Percentiles rank a stretch among this genome's conserved stretches.
Conservation (phyloP, 2,888 invertebrate genomes). For the Tenthredo livida region DNA sequence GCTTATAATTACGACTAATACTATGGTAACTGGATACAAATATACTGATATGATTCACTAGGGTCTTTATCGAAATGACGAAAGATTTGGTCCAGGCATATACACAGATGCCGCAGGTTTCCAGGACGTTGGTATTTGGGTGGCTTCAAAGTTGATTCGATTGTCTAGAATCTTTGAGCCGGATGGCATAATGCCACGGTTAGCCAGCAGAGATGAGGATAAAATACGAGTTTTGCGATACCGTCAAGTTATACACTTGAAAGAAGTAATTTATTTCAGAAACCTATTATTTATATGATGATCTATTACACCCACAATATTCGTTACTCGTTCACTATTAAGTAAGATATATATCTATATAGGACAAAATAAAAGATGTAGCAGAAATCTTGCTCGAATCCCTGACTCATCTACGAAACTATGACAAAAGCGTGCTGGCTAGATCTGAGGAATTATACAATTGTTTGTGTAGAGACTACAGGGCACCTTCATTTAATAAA, state of each 20-base stretch:
- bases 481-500: conserved; percentile 31
- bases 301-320: not conserved
- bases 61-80: conserved; percentile 80
- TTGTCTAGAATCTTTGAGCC: conserved; percentile 74
- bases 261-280: conserved; percentile 36
- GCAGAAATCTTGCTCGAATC: conserved; percentile 32
- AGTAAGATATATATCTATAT: not conserved
- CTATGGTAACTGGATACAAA: conserved; percentile 67
- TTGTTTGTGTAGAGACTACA: conserved; percentile 16
- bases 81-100: conserved; percentile 82
- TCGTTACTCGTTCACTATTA: not conserved
- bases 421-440: conserved; percentile 1
- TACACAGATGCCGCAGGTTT: conserved; percentile 76
- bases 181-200: conserved; percentile 63
- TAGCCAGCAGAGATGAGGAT: conserved; percentile 67
- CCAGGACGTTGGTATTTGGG: conserved; percentile 82
- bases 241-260: conserved; percentile 66
- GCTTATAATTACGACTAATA: not conserved
- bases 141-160: conserved; percentile 78
- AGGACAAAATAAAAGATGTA: conserved; percentile 16
- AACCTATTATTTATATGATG: not conserved
- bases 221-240: conserved; percentile 70
- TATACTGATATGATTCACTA: conserved; percentile 65
- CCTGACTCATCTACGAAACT: conserved; percentile 33
- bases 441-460: conserved; percentile 41